Conservation (phyloP, 2,888 invertebrate genomes). For the Miltochrista miniata region DNA sequence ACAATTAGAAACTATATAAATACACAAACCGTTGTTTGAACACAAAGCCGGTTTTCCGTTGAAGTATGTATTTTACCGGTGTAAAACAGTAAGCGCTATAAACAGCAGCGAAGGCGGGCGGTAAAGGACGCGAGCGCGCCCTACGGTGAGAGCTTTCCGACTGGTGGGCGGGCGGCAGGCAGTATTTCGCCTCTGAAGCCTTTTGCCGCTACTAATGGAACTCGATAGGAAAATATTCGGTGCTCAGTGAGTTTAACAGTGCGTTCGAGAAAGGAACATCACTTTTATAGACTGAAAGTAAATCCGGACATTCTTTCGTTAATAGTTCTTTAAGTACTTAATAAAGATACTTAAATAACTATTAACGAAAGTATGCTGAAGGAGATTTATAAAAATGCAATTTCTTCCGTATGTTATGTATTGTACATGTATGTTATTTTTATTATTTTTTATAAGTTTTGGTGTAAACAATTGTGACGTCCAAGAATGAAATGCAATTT, state of each 20-base stretch:
- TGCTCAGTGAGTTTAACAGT: background rate
- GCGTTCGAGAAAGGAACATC: too few species aligned
- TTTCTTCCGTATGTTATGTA: too few species aligned
- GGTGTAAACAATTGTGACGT: too few species aligned
- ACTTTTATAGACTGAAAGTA: too few species aligned
- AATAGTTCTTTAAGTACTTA: too few species aligned
- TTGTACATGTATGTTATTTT: too few species aligned
- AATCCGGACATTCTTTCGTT: too few species aligned
- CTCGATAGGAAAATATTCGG: slow-evolving; percentile 20
- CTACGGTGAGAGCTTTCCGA: slow-evolving; percentile 26
- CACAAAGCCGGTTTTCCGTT: slow-evolving; percentile 20
- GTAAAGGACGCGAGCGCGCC: slow-evolving; percentile 22
- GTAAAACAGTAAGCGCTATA: slow-evolving; percentile 1
- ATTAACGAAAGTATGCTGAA: too few species aligned
- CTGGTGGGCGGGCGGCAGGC: slow-evolving; percentile 40
- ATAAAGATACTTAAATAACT: too few species aligned
- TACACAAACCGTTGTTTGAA: slow-evolving; percentile 31
- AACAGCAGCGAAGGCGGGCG: slow-evolving; percentile 1
- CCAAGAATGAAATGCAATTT: too few species aligned
- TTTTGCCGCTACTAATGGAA: slow-evolving; percentile 26
- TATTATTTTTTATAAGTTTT: too few species aligned
- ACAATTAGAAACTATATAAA: slow-evolving; percentile 12
- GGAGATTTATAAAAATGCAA: too few species aligned
- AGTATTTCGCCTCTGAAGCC: slow-evolving; percentile 29
- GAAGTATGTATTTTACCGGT: slow-evolving; percentile 2